Conservation (phyloP, 2,113 vertebrate genomes). For the Erinaceus europaeus region DNA sequence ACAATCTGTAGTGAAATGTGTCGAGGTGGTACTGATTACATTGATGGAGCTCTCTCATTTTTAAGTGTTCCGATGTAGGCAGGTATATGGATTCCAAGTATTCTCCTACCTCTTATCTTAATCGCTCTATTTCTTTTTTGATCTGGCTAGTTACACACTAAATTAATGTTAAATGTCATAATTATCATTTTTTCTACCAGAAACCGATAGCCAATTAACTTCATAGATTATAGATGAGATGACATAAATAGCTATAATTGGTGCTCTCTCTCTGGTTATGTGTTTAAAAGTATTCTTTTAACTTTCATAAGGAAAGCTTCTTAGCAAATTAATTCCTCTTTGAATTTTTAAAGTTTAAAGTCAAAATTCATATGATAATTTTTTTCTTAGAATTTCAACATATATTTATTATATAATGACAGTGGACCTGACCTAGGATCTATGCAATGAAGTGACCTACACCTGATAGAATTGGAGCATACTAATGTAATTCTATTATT, state of each 20-base stretch:
- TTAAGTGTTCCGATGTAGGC: neutral
- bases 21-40: too few relatives aligned
- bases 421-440: neutral
- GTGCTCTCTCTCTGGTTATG: neutral
- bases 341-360: constrained; percentile 9
- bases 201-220: constrained; percentile 38
- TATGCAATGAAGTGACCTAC: neutral
- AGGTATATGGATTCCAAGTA: neutral
- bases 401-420: neutral
- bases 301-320: neutral
- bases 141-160: constrained; percentile 1
- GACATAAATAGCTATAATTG: constrained; percentile 11
- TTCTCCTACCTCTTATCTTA: neutral
- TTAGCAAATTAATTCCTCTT: constrained; percentile 17
- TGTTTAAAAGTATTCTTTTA: constrained; percentile 12
- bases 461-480: neutral
- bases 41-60: neutral
- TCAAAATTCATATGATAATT: neutral
- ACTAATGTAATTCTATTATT: neutral
- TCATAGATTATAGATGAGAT: neutral
- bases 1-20: too few relatives aligned
- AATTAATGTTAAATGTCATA: constrained; percentile 24
- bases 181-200: constrained; percentile 20
- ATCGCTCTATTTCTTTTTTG: constrained; percentile 7
- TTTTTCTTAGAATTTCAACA: neutral